Base-by-base conservation (phyloP, 1,140 invertebrate genomes). In the Mactra quadrangularis region DNA sequence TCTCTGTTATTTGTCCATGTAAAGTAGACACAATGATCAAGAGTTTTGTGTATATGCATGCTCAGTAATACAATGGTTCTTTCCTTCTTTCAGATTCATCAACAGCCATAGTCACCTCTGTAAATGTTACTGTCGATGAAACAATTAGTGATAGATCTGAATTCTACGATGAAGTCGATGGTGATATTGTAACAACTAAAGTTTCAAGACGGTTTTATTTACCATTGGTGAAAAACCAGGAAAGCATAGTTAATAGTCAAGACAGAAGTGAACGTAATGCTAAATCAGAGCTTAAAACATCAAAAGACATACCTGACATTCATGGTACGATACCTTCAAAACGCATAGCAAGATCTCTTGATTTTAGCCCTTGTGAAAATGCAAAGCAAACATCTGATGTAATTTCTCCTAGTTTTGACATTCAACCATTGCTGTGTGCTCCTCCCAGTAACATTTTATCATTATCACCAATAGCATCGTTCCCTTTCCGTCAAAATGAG, bases 401-500 rank as follows among this genome's bases (percentile, higher is more conserved):
- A 15, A n/a, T 17, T 27, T 62, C 59, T 29, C 9, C 17, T 6
- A 55, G 3, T 25, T 57, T 22, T 22, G 13, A 22, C 1, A 11
- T 55, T 1, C 27, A n/a, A 11, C 41, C 70, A 6, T 57, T 72
- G 35, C 55, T 55, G 50, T 76, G 52, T 33, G 4, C 29, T 9
- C 74, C 55, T 33, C 74, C 55, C 31, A 31, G 38, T 33, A 29
- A 60, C 6, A 25, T 64, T 15, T 13, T 81, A 22, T 70, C 74
- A 11, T 53, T 86, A 50, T 86, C 85, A 41, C 85, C 85, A 53
- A 47, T 86, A 45, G 60, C 85, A 13, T 76, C 71, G 3, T 83
- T 81, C 41, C 77, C 85, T 7, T 86, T 86, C 55, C 50, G 85
- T 4, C 85, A 86, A 27, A 76, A 83, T 62, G 85, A 86, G 62